Percentiles rank a stretch among this genome's conserved stretches.
Conservation (phyloP, 2,797 vertebrate genomes). For the Craterocephalus amniculus region DNA sequence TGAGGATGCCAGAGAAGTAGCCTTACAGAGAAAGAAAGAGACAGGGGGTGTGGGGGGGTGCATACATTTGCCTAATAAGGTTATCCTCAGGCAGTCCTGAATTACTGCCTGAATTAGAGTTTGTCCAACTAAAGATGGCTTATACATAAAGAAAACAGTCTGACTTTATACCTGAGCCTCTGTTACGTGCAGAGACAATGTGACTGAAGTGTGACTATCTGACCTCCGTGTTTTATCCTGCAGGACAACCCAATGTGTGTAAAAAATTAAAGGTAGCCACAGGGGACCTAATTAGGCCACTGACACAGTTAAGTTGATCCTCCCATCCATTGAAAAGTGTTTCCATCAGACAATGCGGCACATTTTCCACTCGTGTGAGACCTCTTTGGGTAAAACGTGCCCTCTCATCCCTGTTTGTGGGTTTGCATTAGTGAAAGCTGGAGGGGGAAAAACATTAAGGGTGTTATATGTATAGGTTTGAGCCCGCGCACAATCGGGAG, state of each 20-base stretch:
- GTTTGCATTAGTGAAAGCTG: conserved; percentile 10
- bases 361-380: conserved; percentile 6
- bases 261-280: conserved; percentile 38
- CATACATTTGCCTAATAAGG: conserved; percentile 54
- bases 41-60: conserved; percentile 5
- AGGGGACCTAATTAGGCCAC: conserved; percentile 53
- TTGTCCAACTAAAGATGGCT: conserved; percentile 33
- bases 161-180: neutral
- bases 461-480: neutral
- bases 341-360: conserved; percentile 32
- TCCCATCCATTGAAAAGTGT: conserved; percentile 33
- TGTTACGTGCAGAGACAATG: conserved; percentile 16
- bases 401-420: neutral
- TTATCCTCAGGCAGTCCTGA: conserved; percentile 35
- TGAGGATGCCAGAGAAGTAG: conserved; percentile 41
- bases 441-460: neutral
- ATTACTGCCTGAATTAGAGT: conserved; percentile 14
- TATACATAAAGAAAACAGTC: conserved; percentile 8
- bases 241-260: conserved; percentile 25
- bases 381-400: neutral
- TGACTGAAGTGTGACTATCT: conserved; percentile 43
- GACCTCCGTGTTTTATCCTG: conserved; percentile 48
- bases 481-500: conserved; percentile 2
- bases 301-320: conserved; percentile 39
- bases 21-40: neutral